These are phyloP conservation scores for Eulithis testata DNA, from an alignment of 2,888 invertebrate species.

Conservation along the genomic window DNA sequence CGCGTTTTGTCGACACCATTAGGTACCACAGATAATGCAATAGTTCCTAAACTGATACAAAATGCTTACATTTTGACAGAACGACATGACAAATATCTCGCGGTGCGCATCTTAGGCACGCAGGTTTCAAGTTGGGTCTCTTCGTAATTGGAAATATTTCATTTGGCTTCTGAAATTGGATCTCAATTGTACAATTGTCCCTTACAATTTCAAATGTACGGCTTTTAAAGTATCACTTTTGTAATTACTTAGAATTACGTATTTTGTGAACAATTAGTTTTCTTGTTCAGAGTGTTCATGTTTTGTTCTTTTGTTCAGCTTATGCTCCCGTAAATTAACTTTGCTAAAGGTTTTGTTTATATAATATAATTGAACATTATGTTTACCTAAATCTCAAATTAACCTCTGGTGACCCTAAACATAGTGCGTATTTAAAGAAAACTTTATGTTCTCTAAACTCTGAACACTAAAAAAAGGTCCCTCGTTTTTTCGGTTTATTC, in stretches of 20 bases:
- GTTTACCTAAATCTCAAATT: background rate
- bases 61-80: no score
- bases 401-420: no score
- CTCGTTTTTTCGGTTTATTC: no score
- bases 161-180: slow-evolving; percentile 25
- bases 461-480: no score
- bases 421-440: no score
- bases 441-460: no score
- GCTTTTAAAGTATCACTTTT: slow-evolving; percentile 32
- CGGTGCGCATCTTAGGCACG: no score
- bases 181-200: slow-evolving; percentile 22
- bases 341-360: background rate
- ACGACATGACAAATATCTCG: no score
- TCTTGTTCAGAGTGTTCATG: slow-evolving; percentile 38
- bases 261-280: slow-evolving; percentile 13
- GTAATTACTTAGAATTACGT: slow-evolving; percentile 29
- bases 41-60: no score
- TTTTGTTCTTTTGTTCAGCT: slow-evolving; percentile 33
- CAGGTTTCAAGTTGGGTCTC: background rate
- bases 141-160: slow-evolving; percentile 19
- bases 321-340: slow-evolving; percentile 24
- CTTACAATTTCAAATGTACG: slow-evolving; percentile 6
- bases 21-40: no score
- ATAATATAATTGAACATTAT: background rate
- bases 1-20: no score